Percentiles rank a stretch among this genome's conserved stretches.
phyloP scores from a whole-genome alignment of 2,113 vertebrate species.

The Ciconia maguari region DNA sequence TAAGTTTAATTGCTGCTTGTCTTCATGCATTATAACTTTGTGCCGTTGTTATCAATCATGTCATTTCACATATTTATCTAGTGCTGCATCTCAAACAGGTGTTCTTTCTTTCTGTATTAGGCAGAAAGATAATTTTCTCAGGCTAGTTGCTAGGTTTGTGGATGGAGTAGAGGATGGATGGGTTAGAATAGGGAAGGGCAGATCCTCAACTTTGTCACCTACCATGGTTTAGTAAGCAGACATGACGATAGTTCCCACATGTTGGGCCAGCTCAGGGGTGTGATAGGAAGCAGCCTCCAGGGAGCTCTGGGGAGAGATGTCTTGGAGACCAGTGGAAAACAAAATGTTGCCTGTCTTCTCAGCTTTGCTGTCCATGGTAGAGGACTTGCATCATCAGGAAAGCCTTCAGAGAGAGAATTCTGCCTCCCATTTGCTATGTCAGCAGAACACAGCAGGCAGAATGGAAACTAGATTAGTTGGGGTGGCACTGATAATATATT shows the following conservation, averaged over 20 bases:
- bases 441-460: not conserved
- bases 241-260: not conserved
- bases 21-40: not conserved
- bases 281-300: not conserved
- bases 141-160: not conserved
- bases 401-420: not conserved
- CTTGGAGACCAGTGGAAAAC: not conserved
- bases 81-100: conserved; percentile 13
- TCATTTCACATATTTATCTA: conserved; percentile 30
- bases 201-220: not conserved
- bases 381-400: not conserved
- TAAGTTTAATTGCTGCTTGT: conserved; percentile 39
- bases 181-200: not conserved
- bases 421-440: not conserved
- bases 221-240: not conserved
- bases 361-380: not conserved
- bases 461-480: not conserved
- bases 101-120: not conserved
- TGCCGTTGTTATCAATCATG: conserved; percentile 31
- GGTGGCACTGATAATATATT: not conserved
- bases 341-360: not conserved
- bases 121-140: not conserved
- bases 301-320: not conserved
- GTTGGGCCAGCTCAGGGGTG: not conserved
- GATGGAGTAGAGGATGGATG: not conserved